These are phyloP conservation scores for Meriones psammophilus DNA, from an alignment of 2,797 vertebrate genomes.

Conservation along the genomic window DNA sequence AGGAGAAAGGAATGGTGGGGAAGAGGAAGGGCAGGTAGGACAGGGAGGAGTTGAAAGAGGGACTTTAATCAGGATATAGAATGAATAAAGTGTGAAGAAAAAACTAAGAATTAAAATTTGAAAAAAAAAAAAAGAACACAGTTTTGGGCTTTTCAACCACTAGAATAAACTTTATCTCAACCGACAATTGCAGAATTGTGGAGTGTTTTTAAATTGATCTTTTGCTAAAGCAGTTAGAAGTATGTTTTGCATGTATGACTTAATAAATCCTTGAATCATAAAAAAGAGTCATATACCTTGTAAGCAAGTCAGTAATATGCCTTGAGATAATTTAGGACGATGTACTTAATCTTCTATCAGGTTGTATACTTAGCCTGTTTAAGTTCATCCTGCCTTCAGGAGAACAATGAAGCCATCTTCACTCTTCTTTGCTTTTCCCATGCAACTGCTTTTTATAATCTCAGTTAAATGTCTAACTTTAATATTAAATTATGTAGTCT, in stretches of 20 bases:
- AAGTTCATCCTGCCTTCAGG: background rate
- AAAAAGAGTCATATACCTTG: background rate
- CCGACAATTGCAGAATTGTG: slow-evolving; percentile 89
- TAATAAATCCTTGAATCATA: slow-evolving; percentile 93
- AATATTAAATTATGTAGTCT: background rate
- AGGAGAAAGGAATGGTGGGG: too few relatives aligned
- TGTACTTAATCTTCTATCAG: background rate
- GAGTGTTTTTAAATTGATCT: slow-evolving; percentile 92
- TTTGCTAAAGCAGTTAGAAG: slow-evolving; percentile 94
- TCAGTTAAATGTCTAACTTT: background rate
- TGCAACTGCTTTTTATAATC: background rate
- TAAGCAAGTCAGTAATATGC: background rate
- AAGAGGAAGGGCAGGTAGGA: too few relatives aligned
- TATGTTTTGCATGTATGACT: slow-evolving; percentile 94
- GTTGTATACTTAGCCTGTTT: background rate
- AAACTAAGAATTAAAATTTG: too few relatives aligned
- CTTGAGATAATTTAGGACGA: background rate
- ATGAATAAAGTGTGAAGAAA: too few relatives aligned
- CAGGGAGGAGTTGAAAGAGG: too few relatives aligned
- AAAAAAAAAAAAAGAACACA: slow-evolving; percentile 82
- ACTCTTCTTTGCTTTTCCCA: background rate
- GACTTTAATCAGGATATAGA: too few relatives aligned
- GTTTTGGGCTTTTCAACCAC: slow-evolving; percentile 91
- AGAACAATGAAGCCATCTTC: background rate
- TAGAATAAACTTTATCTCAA: slow-evolving; percentile 90